phyloP scores from a whole-genome alignment of 2,797 vertebrate species.

The Lophotriccus pileatus region DNA sequence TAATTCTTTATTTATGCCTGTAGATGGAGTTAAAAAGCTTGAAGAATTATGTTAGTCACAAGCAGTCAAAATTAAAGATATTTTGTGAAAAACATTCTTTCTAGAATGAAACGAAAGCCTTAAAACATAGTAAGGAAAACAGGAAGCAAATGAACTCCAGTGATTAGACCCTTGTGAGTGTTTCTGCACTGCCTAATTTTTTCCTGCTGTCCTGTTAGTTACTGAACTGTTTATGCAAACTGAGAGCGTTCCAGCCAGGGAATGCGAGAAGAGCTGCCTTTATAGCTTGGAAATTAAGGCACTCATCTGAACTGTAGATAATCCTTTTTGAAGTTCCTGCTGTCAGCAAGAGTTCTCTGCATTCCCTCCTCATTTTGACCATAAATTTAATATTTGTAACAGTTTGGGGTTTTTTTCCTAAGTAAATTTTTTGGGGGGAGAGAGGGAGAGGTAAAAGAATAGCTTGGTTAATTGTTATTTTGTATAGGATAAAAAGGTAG shows the following conservation, averaged over 20 bases:
- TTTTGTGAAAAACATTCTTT: neutral
- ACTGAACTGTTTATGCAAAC: conserved; percentile 40
- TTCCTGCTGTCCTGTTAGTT: conserved; percentile 40
- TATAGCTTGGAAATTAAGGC: conserved; percentile 9
- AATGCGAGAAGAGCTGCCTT: neutral
- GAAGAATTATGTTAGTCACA: neutral
- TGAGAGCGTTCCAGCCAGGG: neutral
- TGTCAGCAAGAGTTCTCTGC: neutral
- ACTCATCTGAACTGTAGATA: conserved; percentile 1
- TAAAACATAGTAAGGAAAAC: neutral
- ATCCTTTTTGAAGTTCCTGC: neutral
- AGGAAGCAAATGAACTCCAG: neutral
- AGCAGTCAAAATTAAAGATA: neutral
- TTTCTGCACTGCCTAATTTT: neutral
- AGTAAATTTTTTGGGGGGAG: neutral
- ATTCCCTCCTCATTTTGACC: neutral
- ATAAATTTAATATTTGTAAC: neutral
- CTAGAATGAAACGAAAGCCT: neutral
- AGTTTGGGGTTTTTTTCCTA: neutral
- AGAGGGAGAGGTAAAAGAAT: accelerated
- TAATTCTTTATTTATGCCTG: neutral
- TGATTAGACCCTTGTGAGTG: neutral
- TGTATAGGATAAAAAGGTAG: neutral
- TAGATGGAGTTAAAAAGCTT: neutral
- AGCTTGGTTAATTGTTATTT: neutral